These are phyloP conservation scores for Sebastes fasciatus DNA, from an alignment of 2,113 vertebrate genomes.

Conservation along the genomic window DNA sequence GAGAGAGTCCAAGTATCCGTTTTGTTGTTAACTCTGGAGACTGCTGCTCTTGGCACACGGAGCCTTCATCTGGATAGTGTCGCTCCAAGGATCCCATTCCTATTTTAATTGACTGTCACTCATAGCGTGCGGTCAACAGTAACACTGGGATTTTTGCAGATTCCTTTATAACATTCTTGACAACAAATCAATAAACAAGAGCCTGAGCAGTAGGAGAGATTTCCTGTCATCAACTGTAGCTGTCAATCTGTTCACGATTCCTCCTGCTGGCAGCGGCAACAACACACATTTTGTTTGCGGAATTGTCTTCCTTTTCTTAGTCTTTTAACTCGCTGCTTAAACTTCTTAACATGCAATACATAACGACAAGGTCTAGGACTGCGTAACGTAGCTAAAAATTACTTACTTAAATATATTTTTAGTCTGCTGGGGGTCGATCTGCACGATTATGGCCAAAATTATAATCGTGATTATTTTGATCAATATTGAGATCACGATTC, in stretches of 20 bases:
- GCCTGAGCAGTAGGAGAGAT: slow-evolving; percentile 69
- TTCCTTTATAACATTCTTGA: slow-evolving; percentile 76
- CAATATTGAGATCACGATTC: too few relatives aligned
- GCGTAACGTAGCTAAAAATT: background rate
- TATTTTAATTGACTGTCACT: slow-evolving; percentile 83
- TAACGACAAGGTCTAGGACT: background rate
- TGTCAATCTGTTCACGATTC: slow-evolving; percentile 68
- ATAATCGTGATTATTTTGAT: too few relatives aligned
- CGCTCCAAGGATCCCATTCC: slow-evolving; percentile 65
- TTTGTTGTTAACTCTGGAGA: slow-evolving; percentile 59
- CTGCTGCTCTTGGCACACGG: slow-evolving; percentile 52
- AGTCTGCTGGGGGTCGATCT: background rate
- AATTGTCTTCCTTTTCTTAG: background rate
- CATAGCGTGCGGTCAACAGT: slow-evolving; percentile 71
- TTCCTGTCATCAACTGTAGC: slow-evolving; percentile 76
- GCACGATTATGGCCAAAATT: too few relatives aligned
- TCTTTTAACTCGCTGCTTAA: slow-evolving; percentile 29
- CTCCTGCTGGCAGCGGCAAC: slow-evolving; percentile 23
- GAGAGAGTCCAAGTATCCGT: slow-evolving; percentile 34
- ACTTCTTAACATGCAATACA: slow-evolving; percentile 15
- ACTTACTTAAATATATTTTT: background rate
- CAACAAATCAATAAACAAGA: slow-evolving; percentile 82
- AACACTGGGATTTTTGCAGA: slow-evolving; percentile 64
- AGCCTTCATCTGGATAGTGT: slow-evolving; percentile 69
- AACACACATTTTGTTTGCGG: background rate